Percentiles rank a stretch among this genome's conserved stretches.
phyloP scores from a whole-genome alignment of 2,888 invertebrate genomes.

The Hypena proboscidalis region DNA sequence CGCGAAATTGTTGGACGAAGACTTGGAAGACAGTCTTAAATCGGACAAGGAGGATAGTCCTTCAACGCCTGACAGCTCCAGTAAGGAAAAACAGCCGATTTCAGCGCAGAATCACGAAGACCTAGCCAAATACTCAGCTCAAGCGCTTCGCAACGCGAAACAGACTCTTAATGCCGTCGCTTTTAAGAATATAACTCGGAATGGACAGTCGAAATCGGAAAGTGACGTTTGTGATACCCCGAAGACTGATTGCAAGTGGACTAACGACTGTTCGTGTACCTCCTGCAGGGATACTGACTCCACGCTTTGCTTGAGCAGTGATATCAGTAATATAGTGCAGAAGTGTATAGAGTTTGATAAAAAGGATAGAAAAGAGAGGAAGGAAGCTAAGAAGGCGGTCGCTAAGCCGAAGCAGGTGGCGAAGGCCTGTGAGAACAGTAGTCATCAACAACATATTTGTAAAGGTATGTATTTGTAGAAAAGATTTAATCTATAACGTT shows the following conservation, averaged over 20 bases:
- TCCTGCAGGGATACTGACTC: constrained; percentile 63
- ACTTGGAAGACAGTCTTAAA: constrained; percentile 58
- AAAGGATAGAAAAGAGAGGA: constrained; percentile 53
- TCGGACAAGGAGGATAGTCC: constrained; percentile 43
- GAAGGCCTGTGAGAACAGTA: constrained; percentile 70
- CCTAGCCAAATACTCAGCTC: constrained; percentile 73
- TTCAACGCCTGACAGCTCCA: constrained; percentile 15
- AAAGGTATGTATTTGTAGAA: constrained; percentile 62
- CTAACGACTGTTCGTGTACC: constrained; percentile 69
- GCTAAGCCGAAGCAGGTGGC: constrained; percentile 57
- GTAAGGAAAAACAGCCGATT: constrained; percentile 36
- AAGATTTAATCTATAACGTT: too few relatives aligned
- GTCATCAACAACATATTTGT: constrained; percentile 77
- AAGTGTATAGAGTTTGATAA: constrained; percentile 62
- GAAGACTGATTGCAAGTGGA: constrained; percentile 74
- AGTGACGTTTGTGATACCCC: constrained; percentile 74
- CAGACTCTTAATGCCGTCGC: constrained; percentile 74
- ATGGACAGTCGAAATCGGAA: constrained; percentile 70
- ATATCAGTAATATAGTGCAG: constrained; percentile 57
- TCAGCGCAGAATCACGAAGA: constrained; percentile 64
- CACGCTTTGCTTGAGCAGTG: constrained; percentile 48
- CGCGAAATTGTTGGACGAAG: constrained; percentile 68
- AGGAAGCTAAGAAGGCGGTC: constrained; percentile 47
- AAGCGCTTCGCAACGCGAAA: constrained; percentile 71
- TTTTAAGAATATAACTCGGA: constrained; percentile 66